phyloP scores from a whole-genome alignment of 1,140 invertebrate genomes.

The Pseudomyrmex flavicornis region DNA sequence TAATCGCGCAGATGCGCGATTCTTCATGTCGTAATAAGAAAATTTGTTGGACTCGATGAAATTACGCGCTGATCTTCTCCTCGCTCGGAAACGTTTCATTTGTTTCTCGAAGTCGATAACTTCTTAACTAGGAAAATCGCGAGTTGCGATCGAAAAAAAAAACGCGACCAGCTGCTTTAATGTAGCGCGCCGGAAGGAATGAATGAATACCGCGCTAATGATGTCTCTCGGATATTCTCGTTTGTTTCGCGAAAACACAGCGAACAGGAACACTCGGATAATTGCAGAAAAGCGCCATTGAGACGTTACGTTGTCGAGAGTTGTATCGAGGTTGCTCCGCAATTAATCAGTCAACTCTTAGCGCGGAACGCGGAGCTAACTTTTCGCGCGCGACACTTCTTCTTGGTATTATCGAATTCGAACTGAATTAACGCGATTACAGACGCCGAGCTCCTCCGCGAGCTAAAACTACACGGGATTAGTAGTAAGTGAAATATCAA shows the following conservation, averaged over 20 bases:
- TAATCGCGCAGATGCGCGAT: not conserved
- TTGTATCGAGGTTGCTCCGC: slow-evolving; percentile 22
- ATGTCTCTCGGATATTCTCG: not conserved
- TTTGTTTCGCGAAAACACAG: not conserved
- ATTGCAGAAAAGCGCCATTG: slow-evolving; percentile 8
- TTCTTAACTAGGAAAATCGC: no score
- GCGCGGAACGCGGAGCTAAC: not conserved
- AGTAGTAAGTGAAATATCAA: not conserved
- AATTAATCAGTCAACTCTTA: slow-evolving; percentile 32
- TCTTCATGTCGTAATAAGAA: not conserved
- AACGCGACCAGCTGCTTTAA: no score
- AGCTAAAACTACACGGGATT: not conserved
- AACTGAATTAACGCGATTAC: not conserved
- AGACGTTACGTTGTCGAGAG: slow-evolving; percentile 6
- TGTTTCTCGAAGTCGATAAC: no score
- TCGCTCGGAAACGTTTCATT: no score
- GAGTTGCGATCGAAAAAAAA: no score
- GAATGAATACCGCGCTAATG: not conserved
- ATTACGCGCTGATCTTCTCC: no score
- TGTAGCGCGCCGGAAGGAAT: no score
- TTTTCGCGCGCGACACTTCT: not conserved
- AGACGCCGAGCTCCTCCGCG: not conserved
- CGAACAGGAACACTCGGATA: slow-evolving; percentile 25
- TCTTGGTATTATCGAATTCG: not conserved
- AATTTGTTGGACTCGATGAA: not conserved